Conservation (phyloP, 2,113 vertebrate genomes). For the Hassar affinis region DNA sequence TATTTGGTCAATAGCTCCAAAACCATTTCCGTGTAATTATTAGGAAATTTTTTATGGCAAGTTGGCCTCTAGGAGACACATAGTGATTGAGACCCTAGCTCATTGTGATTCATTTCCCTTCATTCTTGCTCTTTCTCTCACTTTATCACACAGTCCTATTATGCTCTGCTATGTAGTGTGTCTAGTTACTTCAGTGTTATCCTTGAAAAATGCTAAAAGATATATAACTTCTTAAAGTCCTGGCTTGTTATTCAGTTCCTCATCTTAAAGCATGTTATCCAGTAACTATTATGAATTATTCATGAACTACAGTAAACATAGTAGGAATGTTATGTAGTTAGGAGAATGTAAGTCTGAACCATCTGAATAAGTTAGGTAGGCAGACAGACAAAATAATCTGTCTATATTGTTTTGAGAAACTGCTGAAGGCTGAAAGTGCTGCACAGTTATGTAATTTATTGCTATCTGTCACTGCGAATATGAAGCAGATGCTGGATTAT, state of each 20-base stretch:
- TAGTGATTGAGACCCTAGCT: too few relatives aligned
- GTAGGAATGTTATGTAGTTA: not conserved
- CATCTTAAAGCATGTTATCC: not conserved
- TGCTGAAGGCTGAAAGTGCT: not conserved
- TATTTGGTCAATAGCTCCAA: too few relatives aligned
- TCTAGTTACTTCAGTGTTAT: not conserved
- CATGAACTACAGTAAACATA: not conserved
- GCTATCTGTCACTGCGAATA: not conserved
- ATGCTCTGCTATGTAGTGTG: too few relatives aligned
- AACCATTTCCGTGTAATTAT: too few relatives aligned
- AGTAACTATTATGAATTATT: not conserved
- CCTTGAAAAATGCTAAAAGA: not conserved
- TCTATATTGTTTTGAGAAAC: not conserved
- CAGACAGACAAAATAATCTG: not conserved
- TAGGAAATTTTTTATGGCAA: too few relatives aligned
- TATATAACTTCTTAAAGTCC: not conserved
- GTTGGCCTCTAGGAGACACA: too few relatives aligned
- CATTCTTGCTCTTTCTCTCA: too few relatives aligned
- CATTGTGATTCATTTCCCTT: too few relatives aligned
- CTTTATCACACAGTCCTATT: too few relatives aligned
- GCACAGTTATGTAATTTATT: not conserved
- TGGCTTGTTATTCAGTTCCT: not conserved
- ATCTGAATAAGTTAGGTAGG: not conserved
- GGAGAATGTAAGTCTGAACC: not conserved
- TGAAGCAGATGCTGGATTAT: not conserved